Evolutionary conservation across 1,140 invertebrate genomes (phyloP), one percentile per base, ranked within the genome.

Genomic region (Proales similis): DNA sequence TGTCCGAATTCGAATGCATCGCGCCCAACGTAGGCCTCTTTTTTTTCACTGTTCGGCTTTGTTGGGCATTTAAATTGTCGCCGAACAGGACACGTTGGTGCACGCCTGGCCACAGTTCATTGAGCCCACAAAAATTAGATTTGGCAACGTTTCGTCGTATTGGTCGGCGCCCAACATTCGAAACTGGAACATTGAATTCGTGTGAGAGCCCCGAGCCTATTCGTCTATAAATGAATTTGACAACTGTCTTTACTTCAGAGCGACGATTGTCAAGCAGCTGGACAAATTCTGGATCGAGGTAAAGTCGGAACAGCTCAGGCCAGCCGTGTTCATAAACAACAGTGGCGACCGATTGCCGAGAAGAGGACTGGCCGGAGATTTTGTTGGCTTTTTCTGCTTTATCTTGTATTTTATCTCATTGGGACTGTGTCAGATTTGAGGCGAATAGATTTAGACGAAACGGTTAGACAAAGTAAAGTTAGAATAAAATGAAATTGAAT

Each of bases 91-190:
- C 30, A 30, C 51, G 9, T 42, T 57, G 14, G 51, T 57, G 27
- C 51, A 57, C 27, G 36, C 51, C 20, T 57, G 51, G 51, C 51
- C 51, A 42, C 36, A 57, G 26, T 57, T 57, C 32, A 42, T 42
- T 11, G 45, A 39, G 24, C 4, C 12, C 6, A 17, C 27, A 11
- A 42, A 39, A 20, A 57, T 42, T 29, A 42, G 27, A 29, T 57
- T 57, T 42, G 19, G 12, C 11, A 57, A 57, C 45, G 36, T 57
- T 6, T 42, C 51, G 5, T 36, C 51, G 27, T 22, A 19, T 17
- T 57, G 51, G 51, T 7, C 20, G 17, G 51, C 51, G 30, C 51
- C 51, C 3, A 57, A 42, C 29, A 42, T 11, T 9, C 24, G 19
- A 9, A 57, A 24, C 32, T 39, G 17, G 19, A 26, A 57, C 2